Base-by-base conservation (phyloP, 2,797 vertebrate species). In the Pagetopsis macropterus region DNA sequence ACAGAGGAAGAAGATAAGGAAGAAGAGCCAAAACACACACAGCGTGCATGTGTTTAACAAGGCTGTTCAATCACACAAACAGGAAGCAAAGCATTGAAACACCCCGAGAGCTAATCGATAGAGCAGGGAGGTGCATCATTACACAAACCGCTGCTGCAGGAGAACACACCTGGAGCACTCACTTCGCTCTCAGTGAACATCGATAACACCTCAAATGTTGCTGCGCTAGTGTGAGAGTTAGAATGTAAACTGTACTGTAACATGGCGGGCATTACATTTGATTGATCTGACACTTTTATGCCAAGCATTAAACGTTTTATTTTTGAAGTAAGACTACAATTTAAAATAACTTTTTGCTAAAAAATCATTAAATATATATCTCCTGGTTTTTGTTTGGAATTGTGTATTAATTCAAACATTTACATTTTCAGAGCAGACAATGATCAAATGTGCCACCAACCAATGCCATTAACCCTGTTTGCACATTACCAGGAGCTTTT, bases 41-140 rank as follows among this genome's bases (percentile, higher is more conserved):
- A 55, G 58, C 3, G 48, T 72, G 57, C 54, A 62, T 75, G 66
- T 60, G 69, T 65, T 81, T 65, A 87, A 87, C 83, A 72, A 87
- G 72, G 78, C 80, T 71, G 82, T 87, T 71, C 65, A 85, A 87
- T 83, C 81, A 76, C 80, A 62, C 71, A 58, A 40, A 46, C 65
- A 50, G 71, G 68, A 81, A 85, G 70, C 68, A 46, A 84, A 82
- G 77, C 61, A 79, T 78, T 85, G 82, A 78, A 82, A 78, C 77
- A 68, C 66, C 56, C 17, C 4, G 33, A 75, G 72, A 68, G 9
- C 72, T 78, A 79, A 90, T 89, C 84, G 69, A 79, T 86, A 81
- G 44, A 71, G 69, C 65, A 60, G 76, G 54, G 70, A 72, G 78
- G 60, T 37, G 72, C 69, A 65, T 69, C 46, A 50, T 71, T 76